Conservation (phyloP, 2,113 vertebrate species). For the Tonatia bakeri region DNA sequence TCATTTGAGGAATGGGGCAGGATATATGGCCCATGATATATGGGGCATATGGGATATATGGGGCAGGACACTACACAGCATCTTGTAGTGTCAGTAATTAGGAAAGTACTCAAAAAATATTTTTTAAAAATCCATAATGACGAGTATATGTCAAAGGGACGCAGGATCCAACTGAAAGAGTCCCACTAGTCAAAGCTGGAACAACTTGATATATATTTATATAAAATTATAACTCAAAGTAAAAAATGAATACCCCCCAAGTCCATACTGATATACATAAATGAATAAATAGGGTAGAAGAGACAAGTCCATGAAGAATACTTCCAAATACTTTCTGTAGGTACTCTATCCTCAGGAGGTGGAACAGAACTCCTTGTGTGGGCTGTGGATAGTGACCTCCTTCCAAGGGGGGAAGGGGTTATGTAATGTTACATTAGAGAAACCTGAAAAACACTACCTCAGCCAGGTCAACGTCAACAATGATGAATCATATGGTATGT, state of each 20-base stretch:
- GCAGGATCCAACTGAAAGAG: not conserved
- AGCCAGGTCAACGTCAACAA: not conserved
- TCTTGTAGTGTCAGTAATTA: no score
- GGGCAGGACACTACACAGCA: no score
- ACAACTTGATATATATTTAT: no score
- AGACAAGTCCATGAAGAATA: not conserved
- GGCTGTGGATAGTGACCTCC: not conserved
- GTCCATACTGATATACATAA: not conserved
- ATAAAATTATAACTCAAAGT: conserved; percentile 7
- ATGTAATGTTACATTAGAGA: not conserved
- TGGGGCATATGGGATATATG: no score
- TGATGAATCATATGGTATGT: not conserved
- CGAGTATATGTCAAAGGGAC: not conserved
- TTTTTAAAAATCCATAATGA: not conserved
- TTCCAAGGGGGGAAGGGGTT: not conserved
- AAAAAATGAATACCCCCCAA: not conserved
- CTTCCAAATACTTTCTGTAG: not conserved
- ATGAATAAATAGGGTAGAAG: not conserved
- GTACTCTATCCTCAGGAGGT: not conserved
- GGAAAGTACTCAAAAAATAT: not conserved
- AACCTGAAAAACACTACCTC: not conserved
- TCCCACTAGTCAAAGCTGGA: not conserved
- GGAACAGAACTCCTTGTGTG: not conserved
- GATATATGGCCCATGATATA: no score
- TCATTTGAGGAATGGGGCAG: not conserved